Percentiles rank a stretch among this genome's conserved stretches.
These are phyloP conservation scores for Mallotus villosus DNA, from an alignment of 2,797 vertebrate genomes.

Conservation along the genomic window DNA sequence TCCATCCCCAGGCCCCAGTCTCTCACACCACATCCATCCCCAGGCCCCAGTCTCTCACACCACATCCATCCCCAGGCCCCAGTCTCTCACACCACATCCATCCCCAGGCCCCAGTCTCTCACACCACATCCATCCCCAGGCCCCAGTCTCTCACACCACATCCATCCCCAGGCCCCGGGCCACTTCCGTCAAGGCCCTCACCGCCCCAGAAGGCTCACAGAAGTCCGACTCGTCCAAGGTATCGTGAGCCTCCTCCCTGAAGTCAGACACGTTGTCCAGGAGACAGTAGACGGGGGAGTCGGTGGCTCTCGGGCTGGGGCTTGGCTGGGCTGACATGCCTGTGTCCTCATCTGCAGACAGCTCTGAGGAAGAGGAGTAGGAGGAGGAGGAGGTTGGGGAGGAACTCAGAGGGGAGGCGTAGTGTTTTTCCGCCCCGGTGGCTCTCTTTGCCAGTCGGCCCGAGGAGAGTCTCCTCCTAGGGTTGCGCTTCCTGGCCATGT, in stretches of 20 bases:
- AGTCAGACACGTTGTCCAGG: slow-evolving; percentile 73
- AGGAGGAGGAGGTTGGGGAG: slow-evolving; percentile 67
- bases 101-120: slow-evolving; percentile 70
- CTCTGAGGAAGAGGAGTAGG: slow-evolving; percentile 62
- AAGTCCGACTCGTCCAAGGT: slow-evolving; percentile 48
- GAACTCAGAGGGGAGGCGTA: slow-evolving; percentile 56
- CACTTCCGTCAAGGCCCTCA: slow-evolving; percentile 75
- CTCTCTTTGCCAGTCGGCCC: slow-evolving; percentile 51
- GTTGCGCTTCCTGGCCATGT: slow-evolving; percentile 78
- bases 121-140: slow-evolving; percentile 75
- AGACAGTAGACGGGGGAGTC: slow-evolving; percentile 74
- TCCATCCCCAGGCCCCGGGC: slow-evolving; percentile 82
- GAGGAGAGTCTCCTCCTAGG: slow-evolving; percentile 60
- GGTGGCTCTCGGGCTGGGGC: slow-evolving; percentile 57
- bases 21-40: slow-evolving; percentile 71
- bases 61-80: slow-evolving; percentile 80
- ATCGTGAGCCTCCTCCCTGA: slow-evolving; percentile 59
- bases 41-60: slow-evolving; percentile 58
- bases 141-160: slow-evolving; percentile 59
- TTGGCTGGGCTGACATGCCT: slow-evolving; percentile 49
- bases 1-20: slow-evolving; percentile 79
- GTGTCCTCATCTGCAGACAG: slow-evolving; percentile 55
- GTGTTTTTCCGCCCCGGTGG: slow-evolving; percentile 39
- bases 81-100: slow-evolving; percentile 59
- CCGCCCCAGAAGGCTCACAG: slow-evolving; percentile 66